Percentiles rank a stretch among this genome's conserved stretches.
These are phyloP conservation scores for Sminthopsis crassicaudata DNA, from an alignment of 2,113 vertebrate species.

Conservation along the genomic window DNA sequence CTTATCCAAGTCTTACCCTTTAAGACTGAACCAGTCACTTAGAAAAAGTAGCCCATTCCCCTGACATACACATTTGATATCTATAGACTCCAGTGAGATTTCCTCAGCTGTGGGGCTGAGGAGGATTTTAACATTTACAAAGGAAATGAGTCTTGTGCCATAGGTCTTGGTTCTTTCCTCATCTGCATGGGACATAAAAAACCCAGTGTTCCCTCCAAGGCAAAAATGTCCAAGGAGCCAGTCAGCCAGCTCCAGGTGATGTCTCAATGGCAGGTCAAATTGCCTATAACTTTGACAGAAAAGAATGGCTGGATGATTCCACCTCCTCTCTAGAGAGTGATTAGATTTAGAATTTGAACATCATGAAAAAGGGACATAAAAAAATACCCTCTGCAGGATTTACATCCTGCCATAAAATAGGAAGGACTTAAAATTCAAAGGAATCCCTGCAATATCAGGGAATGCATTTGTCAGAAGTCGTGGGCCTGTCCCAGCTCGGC, in stretches of 20 bases:
- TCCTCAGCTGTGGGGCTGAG: conserved; percentile 8
- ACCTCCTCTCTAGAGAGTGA: conserved; percentile 59
- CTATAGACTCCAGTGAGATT: conserved; percentile 33
- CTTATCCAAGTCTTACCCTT: conserved; percentile 15
- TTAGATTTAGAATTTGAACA: conserved; percentile 68
- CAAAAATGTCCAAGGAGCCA: conserved; percentile 60
- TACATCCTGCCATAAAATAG: conserved; percentile 49
- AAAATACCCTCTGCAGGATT: conserved; percentile 57
- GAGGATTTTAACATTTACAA: conserved; percentile 62
- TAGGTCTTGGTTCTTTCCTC: conserved; percentile 6
- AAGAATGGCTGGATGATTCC: conserved; percentile 66
- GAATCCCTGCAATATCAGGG: conserved; percentile 23
- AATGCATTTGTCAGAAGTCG: conserved; percentile 46
- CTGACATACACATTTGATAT: background rate
- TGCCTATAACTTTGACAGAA: conserved; percentile 72
- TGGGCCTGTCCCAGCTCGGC: conserved; percentile 39
- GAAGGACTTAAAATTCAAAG: conserved; percentile 55
- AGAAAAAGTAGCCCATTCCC: background rate
- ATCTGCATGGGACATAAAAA: conserved; percentile 59
- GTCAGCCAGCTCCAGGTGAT: conserved; percentile 63
- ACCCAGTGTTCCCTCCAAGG: conserved; percentile 60
- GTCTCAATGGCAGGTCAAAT: conserved; percentile 73
- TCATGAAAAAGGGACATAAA: conserved; percentile 61
- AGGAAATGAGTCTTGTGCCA: conserved; percentile 35
- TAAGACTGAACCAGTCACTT: conserved; percentile 31